Evolutionary conservation across 2,888 invertebrate genomes (phyloP), one percentile per base, ranked within the genome.

Genomic region (Pristionchus entomophagus): DNA sequence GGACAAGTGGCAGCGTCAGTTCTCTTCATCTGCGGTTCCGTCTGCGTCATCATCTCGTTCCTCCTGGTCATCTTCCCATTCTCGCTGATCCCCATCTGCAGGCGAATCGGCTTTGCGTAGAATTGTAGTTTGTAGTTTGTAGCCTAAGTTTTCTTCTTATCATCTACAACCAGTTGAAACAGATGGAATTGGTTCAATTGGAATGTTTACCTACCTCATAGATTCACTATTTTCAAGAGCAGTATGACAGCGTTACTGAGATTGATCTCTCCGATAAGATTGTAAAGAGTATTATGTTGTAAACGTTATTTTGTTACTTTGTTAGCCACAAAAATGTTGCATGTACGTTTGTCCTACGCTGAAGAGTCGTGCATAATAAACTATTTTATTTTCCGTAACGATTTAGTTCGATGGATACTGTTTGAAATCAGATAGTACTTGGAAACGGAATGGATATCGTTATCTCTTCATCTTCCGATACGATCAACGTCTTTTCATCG

Each of bases 51-150:
- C 49, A 29, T 89, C 26, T 90, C 90, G 5, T 90, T 89, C 84
- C 5, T 90, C 5, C 88, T 91, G 12, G 89, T 90, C 69, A 87
- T 91, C 35, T 88, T 91, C 77, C 90, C 90, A n/a, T 84, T 65
- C 32, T 49, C 65, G 3, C 83, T 84, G 1, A 32, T 84, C 22
- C 83, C 83, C 17, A 26, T 65, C 65, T 84, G 83, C n/a, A 62
- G 65, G 49, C 56, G 49, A 29, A 35, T 65, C 65, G 65, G 80
- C 4, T 59, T 82, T 2, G 56, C 82, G 0, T 82, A 59, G 29
- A 59, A 12, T 59, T 59, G 29, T 2, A 59, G 59, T 59, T 59
- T 59, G 32, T 59, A 59, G 59, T 59, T 59, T 29, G 59, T 59
- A 59, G 59, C 29, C 29, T 59, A 29, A 59, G n/a, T n/a, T n/a